Percentiles rank a stretch among this genome's conserved stretches.
Conservation (phyloP, 2,888 invertebrate species). For the Ochropacha duplaris region DNA sequence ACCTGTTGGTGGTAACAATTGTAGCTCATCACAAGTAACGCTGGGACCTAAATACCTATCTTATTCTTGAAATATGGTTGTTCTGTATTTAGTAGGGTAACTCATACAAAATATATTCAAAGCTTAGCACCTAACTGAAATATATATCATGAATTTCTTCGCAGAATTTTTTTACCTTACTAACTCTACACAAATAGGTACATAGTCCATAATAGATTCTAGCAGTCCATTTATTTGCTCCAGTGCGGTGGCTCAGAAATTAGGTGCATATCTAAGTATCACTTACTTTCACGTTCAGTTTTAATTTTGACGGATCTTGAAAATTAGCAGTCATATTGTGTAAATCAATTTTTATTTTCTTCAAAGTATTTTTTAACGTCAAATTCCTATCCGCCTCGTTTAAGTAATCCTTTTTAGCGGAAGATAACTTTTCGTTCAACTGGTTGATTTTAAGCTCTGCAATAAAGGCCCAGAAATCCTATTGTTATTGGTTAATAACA, state of each 20-base stretch:
- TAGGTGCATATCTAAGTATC: constrained; percentile 13
- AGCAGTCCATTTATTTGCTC: too few relatives aligned
- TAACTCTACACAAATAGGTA: too few relatives aligned
- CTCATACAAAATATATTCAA: too few relatives aligned
- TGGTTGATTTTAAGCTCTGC: constrained; percentile 89
- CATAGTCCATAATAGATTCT: too few relatives aligned
- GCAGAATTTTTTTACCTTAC: too few relatives aligned
- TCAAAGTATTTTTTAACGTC: constrained; percentile 84
- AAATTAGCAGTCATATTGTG: constrained; percentile 90
- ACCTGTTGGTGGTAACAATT: too few relatives aligned
- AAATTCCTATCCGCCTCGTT: constrained; percentile 85
- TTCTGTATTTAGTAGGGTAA: too few relatives aligned
- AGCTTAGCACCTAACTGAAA: too few relatives aligned
- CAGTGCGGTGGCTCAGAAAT: neutral
- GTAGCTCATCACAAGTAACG: neutral
- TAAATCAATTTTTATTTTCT: constrained; percentile 91
- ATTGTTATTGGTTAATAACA: too few relatives aligned
- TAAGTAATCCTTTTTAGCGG: constrained; percentile 87
- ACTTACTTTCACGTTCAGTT: constrained; percentile 79
- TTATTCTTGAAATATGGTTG: too few relatives aligned
- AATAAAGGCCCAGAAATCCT: constrained; percentile 19
- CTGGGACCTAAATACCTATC: neutral
- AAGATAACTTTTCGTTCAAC: constrained; percentile 88
- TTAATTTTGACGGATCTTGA: constrained; percentile 87
- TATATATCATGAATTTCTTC: too few relatives aligned